Percentiles rank a stretch among this genome's conserved stretches.
Conservation (phyloP, 30 jellyfish, hydroid and myxozoan species). For the Hydra vulgaris region DNA sequence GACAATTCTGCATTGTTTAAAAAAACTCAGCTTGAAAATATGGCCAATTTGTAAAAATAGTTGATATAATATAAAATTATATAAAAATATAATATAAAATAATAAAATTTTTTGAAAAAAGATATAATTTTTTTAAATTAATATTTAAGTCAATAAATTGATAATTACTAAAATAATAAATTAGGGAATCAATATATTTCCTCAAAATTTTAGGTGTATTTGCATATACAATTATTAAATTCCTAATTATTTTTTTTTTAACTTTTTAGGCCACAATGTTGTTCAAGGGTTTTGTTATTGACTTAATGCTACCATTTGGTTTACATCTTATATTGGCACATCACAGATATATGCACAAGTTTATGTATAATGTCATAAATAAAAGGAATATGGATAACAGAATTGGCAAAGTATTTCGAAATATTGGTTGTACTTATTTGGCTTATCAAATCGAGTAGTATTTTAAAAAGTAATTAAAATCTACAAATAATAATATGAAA, state of each 20-base stretch:
- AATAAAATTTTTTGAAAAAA: too few species aligned
- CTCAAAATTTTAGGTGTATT: too few species aligned
- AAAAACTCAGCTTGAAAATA: neutral
- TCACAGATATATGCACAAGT: slow-evolving; percentile 10
- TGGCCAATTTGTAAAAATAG: slow-evolving; percentile 14
- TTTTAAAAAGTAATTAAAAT: neutral
- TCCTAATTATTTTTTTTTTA: neutral
- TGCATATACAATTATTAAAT: neutral
- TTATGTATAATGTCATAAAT: neutral
- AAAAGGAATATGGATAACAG: neutral
- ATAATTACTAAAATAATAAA: too few species aligned
- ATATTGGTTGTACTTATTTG: neutral
- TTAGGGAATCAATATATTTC: too few species aligned
- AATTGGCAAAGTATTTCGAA: neutral
- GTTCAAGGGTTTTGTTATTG: neutral
- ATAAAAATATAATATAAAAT: too few species aligned
- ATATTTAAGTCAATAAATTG: too few species aligned
- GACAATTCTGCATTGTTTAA: neutral
- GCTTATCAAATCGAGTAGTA: slow-evolving; percentile 16
- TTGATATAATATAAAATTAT: neutral
- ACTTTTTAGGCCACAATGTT: neutral
- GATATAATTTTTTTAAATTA: too few species aligned
- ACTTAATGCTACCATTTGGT: slow-evolving; percentile 19
- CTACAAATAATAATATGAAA: neutral
- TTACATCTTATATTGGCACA: slow-evolving; percentile 13